Percentiles rank a stretch among this genome's conserved stretches.
These are phyloP conservation scores for Cryptosula pallasiana DNA, from an alignment of 2,888 invertebrate genomes.

Conservation along the genomic window DNA sequence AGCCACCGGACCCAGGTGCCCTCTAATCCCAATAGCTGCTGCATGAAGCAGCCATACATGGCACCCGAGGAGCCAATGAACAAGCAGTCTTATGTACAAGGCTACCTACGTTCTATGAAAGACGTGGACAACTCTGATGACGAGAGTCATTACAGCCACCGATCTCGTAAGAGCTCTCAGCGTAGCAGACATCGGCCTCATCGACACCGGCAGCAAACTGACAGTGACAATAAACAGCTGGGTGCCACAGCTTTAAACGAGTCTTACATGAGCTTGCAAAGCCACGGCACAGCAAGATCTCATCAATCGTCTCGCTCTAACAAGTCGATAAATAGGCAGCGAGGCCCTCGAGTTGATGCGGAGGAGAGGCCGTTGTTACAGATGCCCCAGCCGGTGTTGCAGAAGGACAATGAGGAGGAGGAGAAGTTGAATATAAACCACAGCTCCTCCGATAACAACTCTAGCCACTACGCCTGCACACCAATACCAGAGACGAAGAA, in stretches of 20 bases:
- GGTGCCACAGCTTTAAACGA: slow-evolving; percentile 3
- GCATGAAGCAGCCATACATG: not conserved
- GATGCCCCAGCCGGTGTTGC: not conserved
- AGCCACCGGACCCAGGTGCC: not conserved
- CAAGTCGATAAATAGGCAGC: not conserved
- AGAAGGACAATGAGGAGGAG: not conserved
- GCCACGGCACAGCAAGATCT: slow-evolving; percentile 3
- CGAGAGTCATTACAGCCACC: slow-evolving; percentile 7
- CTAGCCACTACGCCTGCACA: slow-evolving; percentile 20
- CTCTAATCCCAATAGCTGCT: not conserved
- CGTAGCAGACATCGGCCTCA: slow-evolving; percentile 28
- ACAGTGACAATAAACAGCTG: not conserved
- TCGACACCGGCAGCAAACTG: slow-evolving; percentile 26
- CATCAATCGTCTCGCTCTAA: slow-evolving; percentile 14
- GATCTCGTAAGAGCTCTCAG: slow-evolving; percentile 16
- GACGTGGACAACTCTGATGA: slow-evolving; percentile 23
- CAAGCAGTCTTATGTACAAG: not conserved
- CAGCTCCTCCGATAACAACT: slow-evolving; percentile 22
- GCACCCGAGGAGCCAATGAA: not conserved
- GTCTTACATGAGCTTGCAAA: slow-evolving; percentile 8
- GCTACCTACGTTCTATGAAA: slow-evolving; percentile 1
- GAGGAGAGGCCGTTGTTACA: slow-evolving; percentile 3
- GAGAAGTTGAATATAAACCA: slow-evolving; percentile 20
- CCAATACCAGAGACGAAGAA: not conserved
- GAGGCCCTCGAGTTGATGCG: not conserved